Base-by-base conservation (phyloP, 2,113 vertebrate species). In the Lepus timidus region DNA sequence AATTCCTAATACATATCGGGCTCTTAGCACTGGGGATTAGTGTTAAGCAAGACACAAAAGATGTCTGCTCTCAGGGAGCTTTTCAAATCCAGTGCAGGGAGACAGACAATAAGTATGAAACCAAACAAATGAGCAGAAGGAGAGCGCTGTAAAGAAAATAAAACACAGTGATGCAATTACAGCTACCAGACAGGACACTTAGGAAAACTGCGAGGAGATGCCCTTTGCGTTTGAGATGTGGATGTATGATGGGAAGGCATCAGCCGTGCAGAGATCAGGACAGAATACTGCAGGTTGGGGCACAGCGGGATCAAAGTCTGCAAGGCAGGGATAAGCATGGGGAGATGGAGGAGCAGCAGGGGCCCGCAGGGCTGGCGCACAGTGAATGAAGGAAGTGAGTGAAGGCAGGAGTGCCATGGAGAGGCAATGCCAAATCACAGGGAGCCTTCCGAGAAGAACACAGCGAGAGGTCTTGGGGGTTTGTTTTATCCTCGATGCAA, bases 351-450 rank as follows among this genome's bases (percentile, higher is more conserved):
- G 20, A 74, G 3, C 12, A 51, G 67, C 58, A 27, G 27, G 73
- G 58, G 39, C 23, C 16, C 0, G 36, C 7, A 14, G 44, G 71
- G 22, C 51, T 44, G 71, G 39, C 16, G 9, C 22, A 36, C 6
- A 19, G 64, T n/a, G 23, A 33, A 3, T 13, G 44, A 44, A 44
- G 44, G 44, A 44, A 44, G 2, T 4, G 29, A 62, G 36, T 3
- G 0, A 31, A 51, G 49, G 19, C 44, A 27, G 12, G 17, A 1
- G 8, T 1, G 33, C 23, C 16, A 29, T 0, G 8, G 4, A 2
- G 9, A 33, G 12, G 3, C 10, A 29, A 51, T 8, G 3, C 36
- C 78, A n/a, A 29, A 20, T 6, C 16, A 52, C 5, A 4, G 12
- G 61, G 12, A 22, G 36, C 81, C 73, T 79, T n/a, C 49, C n/a